Base-by-base conservation (phyloP, 1,140 invertebrate genomes). In the Patella vulgata region DNA sequence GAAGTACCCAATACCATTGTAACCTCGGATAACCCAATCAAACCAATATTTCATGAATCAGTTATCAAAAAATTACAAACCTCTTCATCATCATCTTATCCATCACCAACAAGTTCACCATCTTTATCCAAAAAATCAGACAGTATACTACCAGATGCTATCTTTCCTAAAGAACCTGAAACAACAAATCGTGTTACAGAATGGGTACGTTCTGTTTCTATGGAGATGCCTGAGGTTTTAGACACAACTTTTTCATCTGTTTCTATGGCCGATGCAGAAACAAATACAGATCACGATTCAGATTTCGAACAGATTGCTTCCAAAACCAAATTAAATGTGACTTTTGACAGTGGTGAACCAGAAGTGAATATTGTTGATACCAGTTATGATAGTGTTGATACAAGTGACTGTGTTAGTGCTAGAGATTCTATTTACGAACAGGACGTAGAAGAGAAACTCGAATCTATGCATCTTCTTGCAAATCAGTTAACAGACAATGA, bases 371-470 rank as follows among this genome's bases (percentile, higher is more conserved):
- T 68, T 27, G 68, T 47, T 17, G 75, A 79, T 48, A 70, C 71
- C 23, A 79, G 77, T 60, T 70, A 76, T 42, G 75, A 77, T 51
- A 77, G 75, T 63, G 66, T 75, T 25, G 75, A 77, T 43, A 73
- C 71, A 23, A 50, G 40, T n/a, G 61, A 51, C 3, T 51, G 61
- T 51, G 19, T 60, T 54, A 23, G 46, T 40, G 19, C 63, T 50
- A 60, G 72, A 6, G 80, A 83, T 25, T 83, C 81, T 0, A 79
- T 83, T 46, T 83, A 83, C 66, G 81, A 83, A 66, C 62, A 77
- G n/a, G 71, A 77, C 58, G 73, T 80, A 56, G 80, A 83, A 56
- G 75, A 80, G 61, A 68, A 75, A 36, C 59, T 83, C 46, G 81
- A 83, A 58, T 42, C 59, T 27, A 36, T 65, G 11, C 53, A 53